Percentiles rank a stretch among this genome's conserved stretches.
phyloP scores from a whole-genome alignment of 2,888 invertebrate species.

The Stenodema calcarata region DNA sequence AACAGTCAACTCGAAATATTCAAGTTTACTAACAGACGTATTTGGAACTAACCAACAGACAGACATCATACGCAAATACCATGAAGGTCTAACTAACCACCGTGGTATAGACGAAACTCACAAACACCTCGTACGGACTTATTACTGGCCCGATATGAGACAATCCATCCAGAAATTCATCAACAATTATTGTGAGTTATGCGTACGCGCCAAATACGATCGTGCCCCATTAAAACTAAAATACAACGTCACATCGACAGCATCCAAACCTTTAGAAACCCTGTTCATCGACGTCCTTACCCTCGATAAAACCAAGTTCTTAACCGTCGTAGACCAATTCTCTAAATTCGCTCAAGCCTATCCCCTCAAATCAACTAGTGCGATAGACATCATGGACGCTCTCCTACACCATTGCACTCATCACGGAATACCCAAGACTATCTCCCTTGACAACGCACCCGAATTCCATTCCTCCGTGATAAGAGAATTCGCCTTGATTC shows the following conservation, averaged over 20 bases:
- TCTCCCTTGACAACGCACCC: constrained; percentile 27
- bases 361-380: neutral
- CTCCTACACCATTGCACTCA: constrained; percentile 13
- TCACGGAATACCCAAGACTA: constrained; percentile 22
- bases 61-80: constrained; percentile 18
- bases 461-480: constrained; percentile 35
- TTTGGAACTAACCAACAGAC: neutral
- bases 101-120: constrained; percentile 31
- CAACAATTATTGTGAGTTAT: constrained; percentile 54
- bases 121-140: constrained; percentile 23
- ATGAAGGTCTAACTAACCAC: constrained; percentile 25
- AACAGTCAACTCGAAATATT: constrained; percentile 5
- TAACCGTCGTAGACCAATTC: constrained; percentile 42
- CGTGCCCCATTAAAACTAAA: constrained; percentile 4
- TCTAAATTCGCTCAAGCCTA: constrained; percentile 46
- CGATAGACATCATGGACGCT: constrained; percentile 30
- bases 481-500: constrained; percentile 22
- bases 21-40: neutral
- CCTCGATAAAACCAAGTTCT: constrained; percentile 30
- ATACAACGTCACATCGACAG: constrained; percentile 43
- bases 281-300: constrained; percentile 29
- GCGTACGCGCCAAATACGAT: constrained; percentile 49
- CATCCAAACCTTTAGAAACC: constrained; percentile 39
- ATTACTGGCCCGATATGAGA: constrained; percentile 58
- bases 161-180: constrained; percentile 56